Percentiles rank a stretch among this genome's conserved stretches.
These are phyloP conservation scores for Bombus picipes DNA, from an alignment of 1,140 invertebrate genomes.

Conservation along the genomic window DNA sequence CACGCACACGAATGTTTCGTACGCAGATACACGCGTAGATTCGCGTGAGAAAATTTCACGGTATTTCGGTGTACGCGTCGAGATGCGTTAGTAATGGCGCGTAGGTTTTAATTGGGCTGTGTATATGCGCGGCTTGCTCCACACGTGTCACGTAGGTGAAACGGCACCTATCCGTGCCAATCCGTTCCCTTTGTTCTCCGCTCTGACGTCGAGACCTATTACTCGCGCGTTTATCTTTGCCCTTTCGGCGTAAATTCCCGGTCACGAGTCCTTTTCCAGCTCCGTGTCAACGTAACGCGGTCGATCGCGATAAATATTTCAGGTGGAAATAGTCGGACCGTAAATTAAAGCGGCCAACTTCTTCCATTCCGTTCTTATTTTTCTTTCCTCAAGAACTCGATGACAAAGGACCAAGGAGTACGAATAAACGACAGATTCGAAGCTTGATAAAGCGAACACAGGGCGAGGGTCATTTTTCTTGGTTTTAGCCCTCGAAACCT, in stretches of 20 bases:
- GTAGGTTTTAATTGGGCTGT: constrained; percentile 69
- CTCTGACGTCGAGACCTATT: neutral
- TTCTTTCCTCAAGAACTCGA: too few species aligned
- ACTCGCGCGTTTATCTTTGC: constrained; percentile 4
- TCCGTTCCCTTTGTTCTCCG: constrained; percentile 18
- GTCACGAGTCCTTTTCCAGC: neutral
- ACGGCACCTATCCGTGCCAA: constrained; percentile 9
- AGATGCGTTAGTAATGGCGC: constrained; percentile 42
- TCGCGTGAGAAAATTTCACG: constrained; percentile 62
- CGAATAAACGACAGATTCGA: too few species aligned
- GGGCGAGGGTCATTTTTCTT: too few species aligned
- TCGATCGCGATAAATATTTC: neutral
- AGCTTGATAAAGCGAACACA: too few species aligned
- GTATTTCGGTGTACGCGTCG: neutral
- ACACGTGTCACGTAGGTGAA: constrained; percentile 51
- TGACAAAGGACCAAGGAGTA: too few species aligned
- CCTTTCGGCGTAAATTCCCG: neutral
- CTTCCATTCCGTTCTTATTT: too few species aligned
- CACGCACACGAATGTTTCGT: neutral
- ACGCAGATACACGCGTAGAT: neutral
- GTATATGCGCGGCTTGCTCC: constrained; percentile 37
- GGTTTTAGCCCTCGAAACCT: too few species aligned
- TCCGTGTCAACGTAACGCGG: too few species aligned
- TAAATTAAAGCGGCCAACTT: too few species aligned
- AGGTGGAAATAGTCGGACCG: neutral